phyloP scores from a whole-genome alignment of 2,888 invertebrate species.

The Panzeria rudis region DNA sequence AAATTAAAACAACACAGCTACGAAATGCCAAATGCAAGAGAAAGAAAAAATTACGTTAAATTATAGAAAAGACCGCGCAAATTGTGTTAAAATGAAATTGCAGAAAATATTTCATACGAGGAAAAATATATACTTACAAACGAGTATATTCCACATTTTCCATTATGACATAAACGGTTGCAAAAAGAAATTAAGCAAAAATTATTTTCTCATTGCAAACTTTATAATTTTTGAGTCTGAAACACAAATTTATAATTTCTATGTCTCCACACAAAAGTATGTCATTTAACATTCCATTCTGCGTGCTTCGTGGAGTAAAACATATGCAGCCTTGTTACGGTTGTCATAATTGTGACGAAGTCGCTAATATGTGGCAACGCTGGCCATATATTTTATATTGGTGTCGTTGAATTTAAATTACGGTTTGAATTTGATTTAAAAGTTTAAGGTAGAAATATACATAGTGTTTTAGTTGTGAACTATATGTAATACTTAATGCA shows the following conservation, averaged over 20 bases:
- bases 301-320: background rate
- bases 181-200: conserved; percentile 35
- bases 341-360: too few species aligned
- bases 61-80: conserved; percentile 54
- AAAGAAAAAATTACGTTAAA: conserved; percentile 31
- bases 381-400: too few species aligned
- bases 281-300: conserved; percentile 36
- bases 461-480: too few species aligned
- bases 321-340: background rate
- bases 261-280: conserved; percentile 42
- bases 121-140: background rate
- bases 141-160: conserved; percentile 40
- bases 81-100: conserved; percentile 58
- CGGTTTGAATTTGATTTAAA: too few species aligned
- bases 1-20: conserved; percentile 63
- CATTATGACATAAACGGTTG: conserved; percentile 21
- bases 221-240: conserved; percentile 46
- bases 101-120: conserved; percentile 49
- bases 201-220: conserved; percentile 49
- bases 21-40: conserved; percentile 32
- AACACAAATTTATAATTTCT: conserved; percentile 36
- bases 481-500: too few species aligned
- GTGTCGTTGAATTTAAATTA: too few species aligned
- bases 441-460: too few species aligned
- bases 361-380: background rate